Evolutionary conservation across 2,888 invertebrate species (phyloP), one percentile per base, ranked within the genome.

Genomic region (Deladenus siricidicola): DNA sequence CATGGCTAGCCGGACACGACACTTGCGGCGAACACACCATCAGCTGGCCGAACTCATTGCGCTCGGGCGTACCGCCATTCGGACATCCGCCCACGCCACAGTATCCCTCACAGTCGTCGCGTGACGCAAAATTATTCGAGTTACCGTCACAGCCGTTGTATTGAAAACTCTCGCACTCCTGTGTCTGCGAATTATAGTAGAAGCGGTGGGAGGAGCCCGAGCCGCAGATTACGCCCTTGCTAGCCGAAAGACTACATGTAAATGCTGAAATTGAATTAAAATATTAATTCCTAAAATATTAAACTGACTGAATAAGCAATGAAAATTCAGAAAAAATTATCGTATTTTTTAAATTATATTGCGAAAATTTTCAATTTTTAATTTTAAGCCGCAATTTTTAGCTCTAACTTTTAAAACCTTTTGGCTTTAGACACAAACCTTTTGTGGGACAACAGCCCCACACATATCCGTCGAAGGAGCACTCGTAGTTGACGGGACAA

Each of bases 381-480:
- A 47, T 47, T 21, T 19, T 23, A 23, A 23, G 14, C 42, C 14
- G 17, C 14, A 42, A 14, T 14, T 17, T 42, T 14, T 42, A 14
- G 42, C 14, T 42, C 14, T 42, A 17, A 14, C n/a, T n/a, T n/a
- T n/a, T n/a, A n/a, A n/a, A n/a, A n/a, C n/a, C n/a, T n/a, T n/a
- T n/a, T 60, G 14, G 23, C 1, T 24, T 6, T 49, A 14, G 21
- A 55, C n/a, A 34, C 50, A 44, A 21, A 71, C 72, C 68, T 66
- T 76, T 76, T 17, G 74, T 72, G 17, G 78, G 76, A 52, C 78
- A 78, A 55, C 78, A 78, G 52, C 76, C 78, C 73, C 74, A 78
- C 4, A 75, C 71, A 55, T 72, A 73, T 44, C 78, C 78, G 56
- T 78, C 74, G 43, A 69, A 74, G 50, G 70, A 72, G 50, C 74